Evolutionary conservation across 2,797 vertebrate genomes (phyloP).

Genomic region (Anguilla obscura): DNA sequence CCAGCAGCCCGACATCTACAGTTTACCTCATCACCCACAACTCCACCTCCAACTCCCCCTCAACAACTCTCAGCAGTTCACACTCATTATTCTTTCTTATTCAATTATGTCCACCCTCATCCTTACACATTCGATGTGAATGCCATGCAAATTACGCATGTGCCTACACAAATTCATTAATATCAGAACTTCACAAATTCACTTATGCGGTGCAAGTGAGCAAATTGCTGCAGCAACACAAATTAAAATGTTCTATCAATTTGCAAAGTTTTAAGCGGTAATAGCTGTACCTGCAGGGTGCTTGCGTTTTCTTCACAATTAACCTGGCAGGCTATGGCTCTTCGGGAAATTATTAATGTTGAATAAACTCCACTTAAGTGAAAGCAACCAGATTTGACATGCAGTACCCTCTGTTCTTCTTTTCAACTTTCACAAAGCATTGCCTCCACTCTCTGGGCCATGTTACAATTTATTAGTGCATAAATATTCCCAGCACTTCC

Average conservation of each 20-base stretch:
- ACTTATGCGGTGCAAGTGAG: not conserved
- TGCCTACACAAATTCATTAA: not conserved
- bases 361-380: slow-evolving; percentile 41
- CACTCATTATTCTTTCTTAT: not conserved
- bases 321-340: slow-evolving; percentile 49
- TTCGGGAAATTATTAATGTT: slow-evolving; percentile 37
- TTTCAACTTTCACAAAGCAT: slow-evolving; percentile 22
- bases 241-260: slow-evolving; percentile 52
- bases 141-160: not conserved
- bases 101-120: not conserved
- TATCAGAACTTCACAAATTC: slow-evolving; percentile 24
- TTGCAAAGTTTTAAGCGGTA: slow-evolving; percentile 41
- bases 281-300: slow-evolving; percentile 44
- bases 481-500: slow-evolving; percentile 17
- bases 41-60: too few relatives aligned
- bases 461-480: slow-evolving; percentile 16
- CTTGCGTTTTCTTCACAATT: slow-evolving; percentile 45
- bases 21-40: not conserved
- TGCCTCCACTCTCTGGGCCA: not conserved
- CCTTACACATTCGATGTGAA: not conserved
- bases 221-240: not conserved
- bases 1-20: too few relatives aligned
- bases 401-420: slow-evolving; percentile 3
- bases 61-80: not conserved
- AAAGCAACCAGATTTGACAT: slow-evolving; percentile 20